Percentiles rank a stretch among this genome's conserved stretches.
Evolutionary conservation across 2,797 vertebrate species (phyloP).

Genomic region (Sparus aurata): DNA sequence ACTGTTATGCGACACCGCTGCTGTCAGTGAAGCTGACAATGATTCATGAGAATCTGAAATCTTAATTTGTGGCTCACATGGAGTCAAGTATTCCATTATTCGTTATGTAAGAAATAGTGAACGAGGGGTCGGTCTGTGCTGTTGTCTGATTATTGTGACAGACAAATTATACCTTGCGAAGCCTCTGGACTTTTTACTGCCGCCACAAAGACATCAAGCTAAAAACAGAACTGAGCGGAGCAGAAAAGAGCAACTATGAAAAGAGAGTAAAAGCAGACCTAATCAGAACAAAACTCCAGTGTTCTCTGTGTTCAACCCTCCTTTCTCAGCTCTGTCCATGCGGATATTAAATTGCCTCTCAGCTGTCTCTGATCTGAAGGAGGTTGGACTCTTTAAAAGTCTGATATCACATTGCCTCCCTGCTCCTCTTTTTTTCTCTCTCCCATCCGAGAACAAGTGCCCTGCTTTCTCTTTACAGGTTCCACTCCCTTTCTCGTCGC

Average conservation of each 20-base stretch:
- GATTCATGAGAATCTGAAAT: not conserved
- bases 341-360: constrained; percentile 71
- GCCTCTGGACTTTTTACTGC: constrained; percentile 9
- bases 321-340: constrained; percentile 52
- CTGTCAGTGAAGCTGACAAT: not conserved
- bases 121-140: not conserved
- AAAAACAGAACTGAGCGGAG: constrained; percentile 27
- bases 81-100: not conserved
- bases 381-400: constrained; percentile 57
- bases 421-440: constrained; percentile 22
- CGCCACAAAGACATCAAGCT: constrained; percentile 29
- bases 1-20: not conserved
- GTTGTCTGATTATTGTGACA: not conserved
- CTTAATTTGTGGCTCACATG: not conserved
- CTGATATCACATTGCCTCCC: constrained; percentile 40
- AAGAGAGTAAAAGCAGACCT: constrained; percentile 41
- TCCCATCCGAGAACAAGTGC: constrained; percentile 14
- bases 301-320: constrained; percentile 46
- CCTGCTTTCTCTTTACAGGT: constrained; percentile 27
- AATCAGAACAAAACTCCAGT: constrained; percentile 59
- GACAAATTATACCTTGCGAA: constrained; percentile 10
- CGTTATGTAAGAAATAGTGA: not conserved
- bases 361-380: constrained; percentile 63
- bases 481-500: not conserved
- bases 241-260: constrained; percentile 38